Base-by-base conservation (phyloP, 2,113 vertebrate species). In the Tursiops truncatus region DNA sequence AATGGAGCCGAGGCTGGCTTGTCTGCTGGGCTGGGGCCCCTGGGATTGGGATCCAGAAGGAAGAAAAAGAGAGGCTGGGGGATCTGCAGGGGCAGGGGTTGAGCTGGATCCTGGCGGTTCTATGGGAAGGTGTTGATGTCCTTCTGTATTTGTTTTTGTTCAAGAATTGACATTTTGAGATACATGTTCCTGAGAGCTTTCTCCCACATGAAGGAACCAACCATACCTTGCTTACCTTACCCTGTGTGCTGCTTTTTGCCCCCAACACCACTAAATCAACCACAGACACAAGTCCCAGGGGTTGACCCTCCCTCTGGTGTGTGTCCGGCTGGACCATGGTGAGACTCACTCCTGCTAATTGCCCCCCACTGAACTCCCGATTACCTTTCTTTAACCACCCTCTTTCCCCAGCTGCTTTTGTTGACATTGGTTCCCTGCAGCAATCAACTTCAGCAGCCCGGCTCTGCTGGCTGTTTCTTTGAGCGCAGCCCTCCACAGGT, bases 361-460 rank as follows among this genome's bases (percentile, higher is more conserved):
- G 82, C 47, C 56, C 15, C 44, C 41, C 28, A 0, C 62, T 47
- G 63, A 74, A 81, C n/a, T 50, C 62, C 73, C 26, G 28, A 47
- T 76, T 56, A n/a, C 41, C 50, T 94, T 50, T n/a, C 65, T 63
- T 81, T 89, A 56, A n/a, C 68, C 53, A 33, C 73, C 62, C 23
- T 53, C 41, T 47, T 68, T 73, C 82, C 68, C 63, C 44, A 50
- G 0, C 53, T 47, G 53, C 79, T 86, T 80, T 56, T 95, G 80
- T 96, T 92, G 90, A 83, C 25, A 5, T 84, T 87, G 87, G 67
- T 79, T 97, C 88, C 11, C 50, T 65, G 21, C 11, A n/a, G 82
- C 53, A 60, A 2, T 91, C 36, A 96, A 89, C 79, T 92, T 81
- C 18, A 60, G 77, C 47, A 86, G 89, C 18, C 68, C 0, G 0